phyloP scores from a whole-genome alignment of 30 jellyfish, hydroid and myxozoan genomes.

The Aurelia aurita complex sp. Pacific region DNA sequence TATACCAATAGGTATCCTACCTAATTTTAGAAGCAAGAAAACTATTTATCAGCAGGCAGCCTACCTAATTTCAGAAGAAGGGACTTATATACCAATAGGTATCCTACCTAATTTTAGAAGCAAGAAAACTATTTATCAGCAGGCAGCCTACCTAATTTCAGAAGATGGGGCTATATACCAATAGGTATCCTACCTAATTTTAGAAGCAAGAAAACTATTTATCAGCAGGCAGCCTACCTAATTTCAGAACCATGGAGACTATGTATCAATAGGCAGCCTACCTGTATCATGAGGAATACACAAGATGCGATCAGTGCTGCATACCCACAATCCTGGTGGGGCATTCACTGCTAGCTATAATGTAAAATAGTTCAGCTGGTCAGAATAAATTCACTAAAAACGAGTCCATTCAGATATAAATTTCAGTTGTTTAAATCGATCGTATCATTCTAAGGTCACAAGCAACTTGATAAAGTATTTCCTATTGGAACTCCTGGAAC shows the following conservation, averaged over 20 bases:
- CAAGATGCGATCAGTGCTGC: constrained; percentile 84
- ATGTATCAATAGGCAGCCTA: constrained; percentile 14
- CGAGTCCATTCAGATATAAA: not conserved
- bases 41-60: no score
- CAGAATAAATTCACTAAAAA: not conserved
- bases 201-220: not conserved
- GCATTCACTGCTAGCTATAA: constrained; percentile 85
- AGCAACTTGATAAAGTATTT: no score
- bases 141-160: no score
- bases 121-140: no score
- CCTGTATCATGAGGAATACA: constrained; percentile 69
- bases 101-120: no score
- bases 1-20: no score
- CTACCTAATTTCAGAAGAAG: no score
- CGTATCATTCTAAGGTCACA: no score
- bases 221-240: not conserved
- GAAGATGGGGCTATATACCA: not conserved
- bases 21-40: no score
- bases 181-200: not conserved
- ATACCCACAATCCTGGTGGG: constrained; percentile 95
- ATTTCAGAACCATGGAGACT: not conserved
- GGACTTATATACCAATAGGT: no score
- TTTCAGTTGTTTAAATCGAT: no score
- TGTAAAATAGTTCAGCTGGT: not conserved
- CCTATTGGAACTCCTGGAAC: no score